Evolutionary conservation across 1,140 invertebrate species (phyloP), one percentile per base, ranked within the genome.

Genomic region (Cotesia glomerata): DNA sequence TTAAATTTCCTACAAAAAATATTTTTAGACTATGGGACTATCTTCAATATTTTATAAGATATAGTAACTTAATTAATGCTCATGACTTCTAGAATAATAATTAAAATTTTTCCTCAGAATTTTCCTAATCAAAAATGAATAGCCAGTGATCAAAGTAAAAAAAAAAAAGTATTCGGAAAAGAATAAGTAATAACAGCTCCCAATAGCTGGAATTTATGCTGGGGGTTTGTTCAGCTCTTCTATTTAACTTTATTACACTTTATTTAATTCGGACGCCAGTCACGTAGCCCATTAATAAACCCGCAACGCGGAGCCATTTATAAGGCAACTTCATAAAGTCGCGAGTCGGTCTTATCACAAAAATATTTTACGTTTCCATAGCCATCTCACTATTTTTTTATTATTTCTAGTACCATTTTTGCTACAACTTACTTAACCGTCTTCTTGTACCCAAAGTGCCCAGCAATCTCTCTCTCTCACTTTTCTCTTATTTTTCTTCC

Each of bases 241-340:
- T 51, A 34, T 54, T 65, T 71, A 63, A 64, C 51, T 45, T 45
- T 45, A 45, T 45, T 45, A 45, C 8, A 45, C 39, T 14, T 63
- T 63, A 51, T 70, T 45, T 62, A n/a, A 36, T 67, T 62, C 49
- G 52, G 54, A 74, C 32, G 71, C 69, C 51, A 72, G 70, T 72
- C 75, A 76, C 75, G 75, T 76, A 69, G 62, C 59, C 75, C 75
- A 76, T 76, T 76, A 76, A 76, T 76, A 76, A 76, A 74, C 71
- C 72, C 51, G 62, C 75, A 76, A 76, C 70, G 71, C 69, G 66
- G 39, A 45, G 72, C 72, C 75, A 76, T 76, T 74, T 76, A 76
- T 76, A 76, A 74, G 70, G 75, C 69, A 73, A 74, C 62, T 76
- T 72, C 68, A 76, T 76, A 74, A 76, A 76, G 70, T 74, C 72